A percentile compares a stretch with the other conserved stretches of the same genome.
phyloP scores from a whole-genome alignment of 2,888 invertebrate genomes.

The Graphium colonna region DNA sequence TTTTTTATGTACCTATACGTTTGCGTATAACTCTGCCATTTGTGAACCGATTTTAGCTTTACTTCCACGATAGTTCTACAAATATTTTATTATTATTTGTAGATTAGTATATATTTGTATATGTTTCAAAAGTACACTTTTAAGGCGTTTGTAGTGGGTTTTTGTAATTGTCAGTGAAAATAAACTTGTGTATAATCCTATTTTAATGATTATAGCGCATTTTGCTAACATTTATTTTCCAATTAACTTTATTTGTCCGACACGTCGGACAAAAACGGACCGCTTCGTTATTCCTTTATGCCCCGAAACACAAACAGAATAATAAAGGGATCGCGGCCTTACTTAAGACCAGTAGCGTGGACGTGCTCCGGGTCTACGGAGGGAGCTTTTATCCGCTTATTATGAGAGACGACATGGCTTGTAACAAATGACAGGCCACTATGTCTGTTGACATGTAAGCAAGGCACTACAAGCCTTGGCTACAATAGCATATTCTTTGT shows the following conservation, averaged over 20 bases:
- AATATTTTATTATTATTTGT: no score
- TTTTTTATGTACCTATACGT: no score
- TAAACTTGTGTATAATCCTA: no score
- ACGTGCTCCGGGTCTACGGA: constrained; percentile 14
- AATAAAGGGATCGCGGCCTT: neutral
- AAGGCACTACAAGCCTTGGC: constrained; percentile 49
- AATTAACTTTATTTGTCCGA: neutral
- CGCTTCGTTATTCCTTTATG: neutral
- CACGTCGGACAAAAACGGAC: neutral
- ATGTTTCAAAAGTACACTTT: no score
- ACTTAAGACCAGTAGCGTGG: constrained; percentile 18
- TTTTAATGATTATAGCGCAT: no score
- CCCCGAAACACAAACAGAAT: neutral
- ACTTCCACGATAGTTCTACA: no score
- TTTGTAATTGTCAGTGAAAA: no score
- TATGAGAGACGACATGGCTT: neutral
- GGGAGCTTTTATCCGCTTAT: constrained; percentile 4
- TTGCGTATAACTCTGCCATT: no score
- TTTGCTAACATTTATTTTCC: neutral
- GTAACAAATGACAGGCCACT: neutral
- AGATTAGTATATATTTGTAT: no score
- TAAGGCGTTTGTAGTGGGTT: no score
- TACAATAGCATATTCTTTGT: constrained; percentile 22
- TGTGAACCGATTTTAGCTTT: no score
- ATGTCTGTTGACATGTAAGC: constrained; percentile 33